Evolutionary conservation across 2,113 vertebrate genomes (phyloP).

Genomic region (Chrysochloris asiatica): DNA sequence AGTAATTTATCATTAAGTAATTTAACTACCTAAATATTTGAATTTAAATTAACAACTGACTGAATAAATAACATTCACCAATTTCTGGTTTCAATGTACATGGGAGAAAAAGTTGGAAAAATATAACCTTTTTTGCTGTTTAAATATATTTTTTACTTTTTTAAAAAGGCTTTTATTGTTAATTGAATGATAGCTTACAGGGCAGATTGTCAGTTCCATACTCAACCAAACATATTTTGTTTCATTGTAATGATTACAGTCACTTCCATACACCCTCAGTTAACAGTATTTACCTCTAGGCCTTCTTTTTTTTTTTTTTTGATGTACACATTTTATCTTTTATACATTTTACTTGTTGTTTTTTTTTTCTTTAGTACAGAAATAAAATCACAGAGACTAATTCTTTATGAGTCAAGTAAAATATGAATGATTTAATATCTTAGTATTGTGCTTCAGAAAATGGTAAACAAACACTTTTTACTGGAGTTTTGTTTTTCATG

Average conservation of each 20-base stretch:
- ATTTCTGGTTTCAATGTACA: not conserved
- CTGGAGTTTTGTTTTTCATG: not conserved
- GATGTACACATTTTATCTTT: conserved; percentile 52
- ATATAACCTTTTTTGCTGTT: not conserved
- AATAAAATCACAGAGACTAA: conserved; percentile 50
- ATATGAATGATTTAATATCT: conserved; percentile 41
- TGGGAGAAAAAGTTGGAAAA: not conserved
- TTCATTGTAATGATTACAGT: too few species aligned
- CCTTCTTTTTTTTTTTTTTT: too few species aligned
- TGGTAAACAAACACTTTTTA: rapidly evolving
- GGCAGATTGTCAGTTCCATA: too few species aligned
- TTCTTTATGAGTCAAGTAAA: conserved; percentile 69
- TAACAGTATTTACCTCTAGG: too few species aligned
- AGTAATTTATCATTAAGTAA: not conserved
- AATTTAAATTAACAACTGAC: not conserved
- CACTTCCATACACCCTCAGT: too few species aligned
- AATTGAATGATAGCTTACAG: too few species aligned
- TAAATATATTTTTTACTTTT: too few species aligned
- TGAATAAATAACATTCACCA: not conserved
- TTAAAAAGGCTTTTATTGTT: too few species aligned
- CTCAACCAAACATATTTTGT: too few species aligned
- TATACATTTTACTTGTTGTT: conserved; percentile 45
- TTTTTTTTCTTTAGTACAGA: not conserved
- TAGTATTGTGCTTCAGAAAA: not conserved
- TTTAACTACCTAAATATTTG: not conserved